These are phyloP conservation scores for Oreohelix idahoensis DNA, from an alignment of 1,140 invertebrate species.

Conservation along the genomic window DNA sequence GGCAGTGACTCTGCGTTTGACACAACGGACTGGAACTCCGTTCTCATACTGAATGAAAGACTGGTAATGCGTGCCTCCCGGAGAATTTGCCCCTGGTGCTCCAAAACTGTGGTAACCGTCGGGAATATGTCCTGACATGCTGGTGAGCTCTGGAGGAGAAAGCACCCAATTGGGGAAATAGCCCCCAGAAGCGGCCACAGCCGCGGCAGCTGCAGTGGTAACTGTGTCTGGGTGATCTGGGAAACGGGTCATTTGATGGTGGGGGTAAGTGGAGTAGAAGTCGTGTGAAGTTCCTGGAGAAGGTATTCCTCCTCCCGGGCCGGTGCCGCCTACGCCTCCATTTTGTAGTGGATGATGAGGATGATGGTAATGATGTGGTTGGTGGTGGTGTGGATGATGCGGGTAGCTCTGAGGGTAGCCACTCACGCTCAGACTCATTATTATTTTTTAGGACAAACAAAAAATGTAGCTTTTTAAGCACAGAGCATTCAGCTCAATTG, in stretches of 20 bases:
- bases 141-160: slow-evolving; percentile 22
- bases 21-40: slow-evolving; percentile 54
- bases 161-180: slow-evolving; percentile 58
- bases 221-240: slow-evolving; percentile 42
- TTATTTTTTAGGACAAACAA: background rate
- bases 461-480: too few species aligned
- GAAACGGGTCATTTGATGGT: slow-evolving; percentile 43
- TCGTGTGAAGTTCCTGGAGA: slow-evolving; percentile 34
- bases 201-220: slow-evolving; percentile 43
- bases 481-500: too few species aligned
- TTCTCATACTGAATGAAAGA: slow-evolving; percentile 58
- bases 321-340: background rate
- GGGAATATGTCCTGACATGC: slow-evolving; percentile 36
- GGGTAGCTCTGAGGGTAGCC: slow-evolving; percentile 53
- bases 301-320: slow-evolving; percentile 9
- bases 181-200: slow-evolving; percentile 22
- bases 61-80: slow-evolving; percentile 41
- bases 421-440: slow-evolving; percentile 55
- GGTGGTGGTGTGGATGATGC: slow-evolving; percentile 51
- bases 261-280: slow-evolving; percentile 39
- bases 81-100: slow-evolving; percentile 39
- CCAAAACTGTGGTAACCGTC: slow-evolving; percentile 35
- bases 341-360: slow-evolving; percentile 35
- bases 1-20: slow-evolving; percentile 73
- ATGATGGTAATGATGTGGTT: slow-evolving; percentile 43